Conservation (phyloP, 1,140 invertebrate species). For the Xylocopa sonorina region DNA sequence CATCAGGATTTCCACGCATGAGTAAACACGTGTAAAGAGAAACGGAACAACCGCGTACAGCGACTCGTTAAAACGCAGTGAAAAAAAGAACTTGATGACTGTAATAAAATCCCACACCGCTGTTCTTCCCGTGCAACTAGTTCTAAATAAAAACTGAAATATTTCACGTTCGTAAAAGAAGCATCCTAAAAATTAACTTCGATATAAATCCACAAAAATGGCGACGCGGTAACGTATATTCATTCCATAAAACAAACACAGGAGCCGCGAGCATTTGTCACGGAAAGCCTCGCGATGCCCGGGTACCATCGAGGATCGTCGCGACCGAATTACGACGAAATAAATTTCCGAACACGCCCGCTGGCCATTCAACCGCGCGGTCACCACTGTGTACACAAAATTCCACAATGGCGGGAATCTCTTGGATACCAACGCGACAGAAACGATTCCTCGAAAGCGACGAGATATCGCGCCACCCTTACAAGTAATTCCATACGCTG, state of each 20-base stretch:
- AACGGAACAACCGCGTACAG: not conserved
- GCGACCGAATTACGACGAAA: slow-evolving; percentile 11
- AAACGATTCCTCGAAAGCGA: not conserved
- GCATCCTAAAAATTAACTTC: not conserved
- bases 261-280: not conserved
- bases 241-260: not conserved
- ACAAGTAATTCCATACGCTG: slow-evolving; percentile 11
- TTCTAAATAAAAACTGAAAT: not conserved
- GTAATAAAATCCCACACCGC: not conserved
- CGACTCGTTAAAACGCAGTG: not conserved
- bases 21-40: not conserved
- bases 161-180: not conserved
- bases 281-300: not conserved
- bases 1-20: not conserved
- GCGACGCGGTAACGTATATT: too few species aligned
- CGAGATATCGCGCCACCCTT: not conserved
- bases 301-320: not conserved
- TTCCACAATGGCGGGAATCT: slow-evolving; percentile 6
- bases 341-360: slow-evolving; percentile 12
- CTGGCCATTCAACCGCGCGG: not conserved
- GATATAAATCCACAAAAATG: not conserved
- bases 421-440: not conserved
- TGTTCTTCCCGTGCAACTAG: not conserved
- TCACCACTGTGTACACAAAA: not conserved
- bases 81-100: not conserved